These are phyloP conservation scores for Alcedo quadribrachys DNA, from an alignment of 2,797 vertebrate species.

Conservation along the genomic window DNA sequence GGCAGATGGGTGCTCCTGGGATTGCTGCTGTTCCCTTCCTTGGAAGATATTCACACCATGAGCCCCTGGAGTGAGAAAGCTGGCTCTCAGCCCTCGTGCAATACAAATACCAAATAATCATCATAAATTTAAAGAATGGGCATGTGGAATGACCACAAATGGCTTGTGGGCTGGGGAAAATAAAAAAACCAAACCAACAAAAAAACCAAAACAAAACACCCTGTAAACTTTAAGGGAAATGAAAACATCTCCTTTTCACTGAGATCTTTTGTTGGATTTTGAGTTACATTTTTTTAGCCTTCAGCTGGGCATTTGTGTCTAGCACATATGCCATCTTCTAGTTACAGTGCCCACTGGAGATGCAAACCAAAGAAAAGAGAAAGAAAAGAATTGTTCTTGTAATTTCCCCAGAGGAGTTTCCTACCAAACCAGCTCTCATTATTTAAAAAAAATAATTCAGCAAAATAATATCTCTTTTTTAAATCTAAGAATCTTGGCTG, in stretches of 20 bases:
- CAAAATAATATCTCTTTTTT: background rate
- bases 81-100: background rate
- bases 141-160: background rate
- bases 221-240: background rate
- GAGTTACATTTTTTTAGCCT: background rate
- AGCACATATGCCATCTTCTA: background rate
- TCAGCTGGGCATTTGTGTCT: background rate
- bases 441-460: background rate
- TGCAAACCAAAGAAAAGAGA: background rate
- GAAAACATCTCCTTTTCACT: background rate
- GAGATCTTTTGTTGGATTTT: background rate
- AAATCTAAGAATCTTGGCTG: fast-evolving
- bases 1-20: background rate
- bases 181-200: background rate
- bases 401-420: background rate
- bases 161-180: background rate
- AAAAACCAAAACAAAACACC: background rate
- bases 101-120: background rate
- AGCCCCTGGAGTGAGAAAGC: fast-evolving
- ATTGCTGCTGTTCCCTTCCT: background rate
- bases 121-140: background rate
- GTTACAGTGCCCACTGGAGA: background rate
- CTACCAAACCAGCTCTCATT: background rate
- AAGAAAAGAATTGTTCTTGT: background rate
- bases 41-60: fast-evolving